Evolutionary conservation across 2,797 vertebrate genomes (phyloP), one percentile per base, ranked within the genome.

Genomic region (Eleutherodactylus coqui): DNA sequence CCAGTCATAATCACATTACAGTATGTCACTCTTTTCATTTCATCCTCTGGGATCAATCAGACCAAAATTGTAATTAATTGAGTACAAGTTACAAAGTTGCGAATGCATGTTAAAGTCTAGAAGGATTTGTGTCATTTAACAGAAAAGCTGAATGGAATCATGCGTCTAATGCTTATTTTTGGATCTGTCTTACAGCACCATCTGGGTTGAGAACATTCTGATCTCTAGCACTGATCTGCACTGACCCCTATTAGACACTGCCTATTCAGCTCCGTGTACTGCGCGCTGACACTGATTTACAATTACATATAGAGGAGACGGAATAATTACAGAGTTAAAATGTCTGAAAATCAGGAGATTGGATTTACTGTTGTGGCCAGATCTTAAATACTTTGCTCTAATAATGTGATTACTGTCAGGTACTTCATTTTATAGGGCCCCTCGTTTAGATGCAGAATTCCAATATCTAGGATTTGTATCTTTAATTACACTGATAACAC

Each of bases 91-190:
- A 67, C 29, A 88, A 88, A 86, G 41, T 83, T 77, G 77, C 2
- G n/a, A 17, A 51, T 58, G 8, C 29, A 87, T 79, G 58, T 84
- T 85, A 88, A 89, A 84, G 87, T 88, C 53, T 87, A n/a, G 43
- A 17, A 45, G 87, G 38, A 88, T 90, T 90, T 88, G 55, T 88
- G 64, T 84, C 64, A 83, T 77, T 89, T 87, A 82, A 69, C 29
- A 79, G 73, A 86, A 90, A 91, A 86, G 24, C 83, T 89, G 70
- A 89, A 89, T 14, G 80, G 75, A 86, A 90, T 86, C 34, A 88
- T 86, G 76, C 6, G 79, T 85, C 86, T 89, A 91, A 88, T 86
- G 14, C 16, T 89, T 87, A 76, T 88, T 89, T 91, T 90, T 89
- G 79, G 64, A 88, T 87, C 70, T 87, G 53, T 2, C 49, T 87